phyloP scores from a whole-genome alignment of 1,140 invertebrate genomes.

The Zaprionus davidi region DNA sequence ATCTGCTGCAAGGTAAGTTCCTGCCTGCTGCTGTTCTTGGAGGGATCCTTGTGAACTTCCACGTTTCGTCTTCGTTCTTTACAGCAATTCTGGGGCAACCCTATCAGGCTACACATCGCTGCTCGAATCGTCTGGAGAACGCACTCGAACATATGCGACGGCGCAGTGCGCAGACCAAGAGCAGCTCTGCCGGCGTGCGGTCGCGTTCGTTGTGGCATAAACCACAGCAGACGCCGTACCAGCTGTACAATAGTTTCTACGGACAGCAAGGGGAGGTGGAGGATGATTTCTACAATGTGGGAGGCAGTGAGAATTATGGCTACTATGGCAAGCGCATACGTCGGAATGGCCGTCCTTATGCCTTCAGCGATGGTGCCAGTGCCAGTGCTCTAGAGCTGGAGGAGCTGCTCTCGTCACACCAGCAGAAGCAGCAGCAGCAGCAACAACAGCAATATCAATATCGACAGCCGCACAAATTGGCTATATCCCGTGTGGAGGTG shows the following conservation, averaged over 20 bases:
- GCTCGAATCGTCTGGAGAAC: conserved; percentile 85
- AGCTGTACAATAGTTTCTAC: conserved; percentile 86
- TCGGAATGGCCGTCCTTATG: conserved; percentile 51
- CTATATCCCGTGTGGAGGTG: conserved; percentile 74
- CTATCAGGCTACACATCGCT: conserved; percentile 75
- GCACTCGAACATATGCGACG: conserved; percentile 85
- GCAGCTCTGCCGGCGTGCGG: conserved; percentile 37
- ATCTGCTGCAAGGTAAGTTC: conserved; percentile 54
- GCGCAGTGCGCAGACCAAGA: conserved; percentile 80
- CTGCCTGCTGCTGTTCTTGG: neutral
- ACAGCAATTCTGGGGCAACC: conserved; percentile 56
- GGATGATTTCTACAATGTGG: conserved; percentile 75
- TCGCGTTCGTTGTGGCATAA: conserved; percentile 76
- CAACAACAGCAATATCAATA: conserved; percentile 48
- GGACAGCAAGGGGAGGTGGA: conserved; percentile 71
- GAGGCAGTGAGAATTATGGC: conserved; percentile 34
- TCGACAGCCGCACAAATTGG: conserved; percentile 73
- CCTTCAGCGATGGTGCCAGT: conserved; percentile 20
- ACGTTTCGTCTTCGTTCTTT: neutral
- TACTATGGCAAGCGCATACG: conserved; percentile 72
- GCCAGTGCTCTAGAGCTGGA: conserved; percentile 60
- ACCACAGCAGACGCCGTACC: conserved; percentile 85
- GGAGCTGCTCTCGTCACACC: conserved; percentile 58
- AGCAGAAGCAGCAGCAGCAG: conserved; percentile 28
- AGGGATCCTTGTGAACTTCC: neutral